A percentile compares a stretch with the other conserved stretches of the same genome.
Evolutionary conservation across 2,113 vertebrate genomes (phyloP).

Genomic region (Pomatostomus ruficeps): DNA sequence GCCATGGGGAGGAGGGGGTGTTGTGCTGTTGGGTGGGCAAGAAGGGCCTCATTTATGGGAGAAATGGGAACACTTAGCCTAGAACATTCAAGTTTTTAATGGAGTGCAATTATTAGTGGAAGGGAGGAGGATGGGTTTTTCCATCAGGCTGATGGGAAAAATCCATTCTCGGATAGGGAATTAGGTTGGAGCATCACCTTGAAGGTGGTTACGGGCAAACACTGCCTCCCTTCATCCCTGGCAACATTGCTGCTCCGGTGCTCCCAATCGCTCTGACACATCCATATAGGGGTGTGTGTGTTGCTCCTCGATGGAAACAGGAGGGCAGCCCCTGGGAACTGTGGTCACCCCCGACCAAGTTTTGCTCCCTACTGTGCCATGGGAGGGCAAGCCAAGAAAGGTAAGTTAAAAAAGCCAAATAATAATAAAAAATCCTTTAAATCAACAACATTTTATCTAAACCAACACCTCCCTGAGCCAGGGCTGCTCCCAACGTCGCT

Average conservation of each 20-base stretch:
- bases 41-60: not conserved
- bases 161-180: not conserved
- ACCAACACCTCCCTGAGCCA: not conserved
- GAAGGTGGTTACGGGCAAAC: not conserved
- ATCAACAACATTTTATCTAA: not conserved
- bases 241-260: not conserved
- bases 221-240: not conserved
- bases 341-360: rapidly evolving
- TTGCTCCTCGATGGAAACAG: not conserved
- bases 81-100: not conserved
- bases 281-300: rapidly evolving
- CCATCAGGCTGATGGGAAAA: not conserved
- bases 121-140: not conserved
- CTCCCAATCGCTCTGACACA: not conserved
- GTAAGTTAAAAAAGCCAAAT: not conserved
- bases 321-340: not conserved
- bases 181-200: not conserved
- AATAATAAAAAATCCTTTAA: not conserved
- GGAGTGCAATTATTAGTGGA: not conserved
- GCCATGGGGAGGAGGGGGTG: not conserved
- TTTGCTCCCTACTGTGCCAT: not conserved
- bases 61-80: not conserved
- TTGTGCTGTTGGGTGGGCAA: not conserved
- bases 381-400: not conserved
- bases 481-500: rapidly evolving